These are phyloP conservation scores for Platynereis dumerilii DNA, from an alignment of 2,888 invertebrate genomes.

Conservation along the genomic window DNA sequence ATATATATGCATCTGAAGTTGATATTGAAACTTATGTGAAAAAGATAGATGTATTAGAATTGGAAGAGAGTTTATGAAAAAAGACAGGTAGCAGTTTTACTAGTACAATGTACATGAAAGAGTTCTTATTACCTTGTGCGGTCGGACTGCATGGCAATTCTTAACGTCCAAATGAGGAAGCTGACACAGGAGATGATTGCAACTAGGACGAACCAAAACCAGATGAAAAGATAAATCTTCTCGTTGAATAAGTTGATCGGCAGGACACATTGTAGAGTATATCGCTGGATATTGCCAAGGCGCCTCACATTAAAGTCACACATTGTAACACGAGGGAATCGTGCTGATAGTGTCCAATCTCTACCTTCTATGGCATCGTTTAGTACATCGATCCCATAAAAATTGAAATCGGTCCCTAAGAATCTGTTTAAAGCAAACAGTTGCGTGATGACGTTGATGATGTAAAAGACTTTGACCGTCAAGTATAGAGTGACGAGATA, in stretches of 20 bases:
- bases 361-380: conserved; percentile 62
- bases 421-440: conserved; percentile 65
- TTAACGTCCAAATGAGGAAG: conserved; percentile 63
- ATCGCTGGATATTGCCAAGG: conserved; percentile 61
- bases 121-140: too few species aligned
- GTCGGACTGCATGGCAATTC: conserved; percentile 31
- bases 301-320: conserved; percentile 56
- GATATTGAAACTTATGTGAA: too few species aligned
- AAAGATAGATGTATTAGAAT: too few species aligned
- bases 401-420: conserved; percentile 61
- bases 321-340: conserved; percentile 60
- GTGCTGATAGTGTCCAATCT: conserved; percentile 56
- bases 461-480: conserved; percentile 62
- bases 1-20: background rate
- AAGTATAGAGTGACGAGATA: conserved; percentile 64
- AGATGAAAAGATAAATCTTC: conserved; percentile 64
- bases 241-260: conserved; percentile 46
- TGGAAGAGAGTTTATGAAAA: too few species aligned
- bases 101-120: conserved; percentile 20
- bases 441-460: conserved; percentile 64
- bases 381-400: conserved; percentile 64
- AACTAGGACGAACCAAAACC: conserved; percentile 66
- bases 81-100: background rate
- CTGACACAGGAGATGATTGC: conserved; percentile 60
- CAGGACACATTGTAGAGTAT: conserved; percentile 62